Base-by-base conservation (phyloP, 2,888 invertebrate species). In the Himalopsyche kuldschensis region DNA sequence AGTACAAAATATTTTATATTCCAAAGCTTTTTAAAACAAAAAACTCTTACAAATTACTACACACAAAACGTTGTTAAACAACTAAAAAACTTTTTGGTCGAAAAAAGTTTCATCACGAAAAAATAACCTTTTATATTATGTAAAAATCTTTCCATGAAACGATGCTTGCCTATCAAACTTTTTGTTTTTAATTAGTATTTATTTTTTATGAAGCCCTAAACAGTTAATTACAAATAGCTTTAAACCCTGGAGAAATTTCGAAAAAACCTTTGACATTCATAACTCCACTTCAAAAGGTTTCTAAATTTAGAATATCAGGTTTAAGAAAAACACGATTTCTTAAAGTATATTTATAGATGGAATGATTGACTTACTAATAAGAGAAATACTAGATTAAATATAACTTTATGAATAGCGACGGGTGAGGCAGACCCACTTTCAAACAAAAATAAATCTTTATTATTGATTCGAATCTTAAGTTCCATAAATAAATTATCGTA, bases 191-290 rank as follows among this genome's bases (percentile, higher is more conserved):
- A 82, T 82, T 82, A 78, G 75, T 46, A 79, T 78, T 82, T 82
- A 82, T 82, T 82, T 82, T 82, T 82, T 79, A 82, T 69, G 31
- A 46, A 48, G 76, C 75, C 11, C 79, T 82, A 79, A 82, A 76
- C 79, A 79, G 79, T 82, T 82, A 79, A 82, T 82, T 79, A 82
- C 75, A 75, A 31, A 35, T 79, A 46, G 75, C 77, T 48, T 41
- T 32, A 55, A 35, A 30, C 82, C 75, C 75, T 47, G 32, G 75
- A 82, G 82, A 79, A 75, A 82, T 79, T 27, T 30, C 20, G 30
- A 63, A 32, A 76, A n/a, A 32, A 78, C 76, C 79, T 82, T 79
- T 79, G 79, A 79, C 82, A 82, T 82, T 80, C 82, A 82, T 82
- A 32, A 79, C 75, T 75, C 8, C 11, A 24, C 4, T 69, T 27